A percentile compares a stretch with the other conserved stretches of the same genome.
Evolutionary conservation across 2,888 invertebrate genomes (phyloP).

Genomic region (Meta bourneti): DNA sequence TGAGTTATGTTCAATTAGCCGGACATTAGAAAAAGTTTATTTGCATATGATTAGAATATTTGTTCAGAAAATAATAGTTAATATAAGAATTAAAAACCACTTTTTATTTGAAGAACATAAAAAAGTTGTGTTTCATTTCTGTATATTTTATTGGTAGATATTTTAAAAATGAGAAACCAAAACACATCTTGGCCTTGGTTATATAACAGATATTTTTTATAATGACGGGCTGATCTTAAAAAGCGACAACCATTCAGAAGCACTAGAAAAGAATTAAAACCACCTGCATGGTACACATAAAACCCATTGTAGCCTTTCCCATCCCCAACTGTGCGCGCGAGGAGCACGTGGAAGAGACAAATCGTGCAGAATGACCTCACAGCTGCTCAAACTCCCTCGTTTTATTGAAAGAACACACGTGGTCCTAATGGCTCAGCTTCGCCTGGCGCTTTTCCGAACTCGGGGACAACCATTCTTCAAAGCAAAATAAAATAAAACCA

Average conservation of each 20-base stretch:
- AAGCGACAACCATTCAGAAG: background rate
- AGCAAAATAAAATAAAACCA: background rate
- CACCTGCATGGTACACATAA: background rate
- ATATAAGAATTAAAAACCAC: too few relatives aligned
- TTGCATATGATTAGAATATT: too few relatives aligned
- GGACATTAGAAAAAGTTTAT: too few relatives aligned
- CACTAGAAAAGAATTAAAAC: background rate
- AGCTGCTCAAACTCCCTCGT: slow-evolving; percentile 40
- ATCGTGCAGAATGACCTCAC: slow-evolving; percentile 7
- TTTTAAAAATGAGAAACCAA: too few relatives aligned
- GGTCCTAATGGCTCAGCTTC: slow-evolving; percentile 16
- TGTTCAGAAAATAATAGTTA: too few relatives aligned
- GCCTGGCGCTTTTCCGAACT: background rate
- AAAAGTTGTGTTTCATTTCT: too few relatives aligned
- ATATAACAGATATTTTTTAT: too few relatives aligned
- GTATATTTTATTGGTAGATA: too few relatives aligned
- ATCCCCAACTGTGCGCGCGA: background rate
- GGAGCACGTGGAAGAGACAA: background rate
- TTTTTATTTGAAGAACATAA: too few relatives aligned
- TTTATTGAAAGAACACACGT: slow-evolving; percentile 15
- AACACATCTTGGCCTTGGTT: too few relatives aligned
- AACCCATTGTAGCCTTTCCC: background rate
- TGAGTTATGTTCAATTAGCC: too few relatives aligned
- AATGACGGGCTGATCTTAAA: too few relatives aligned
- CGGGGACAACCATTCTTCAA: background rate